Percentiles rank a stretch among this genome's conserved stretches.
Evolutionary conservation across 2,113 vertebrate species (phyloP).

Genomic region (Pseudonaja textilis): DNA sequence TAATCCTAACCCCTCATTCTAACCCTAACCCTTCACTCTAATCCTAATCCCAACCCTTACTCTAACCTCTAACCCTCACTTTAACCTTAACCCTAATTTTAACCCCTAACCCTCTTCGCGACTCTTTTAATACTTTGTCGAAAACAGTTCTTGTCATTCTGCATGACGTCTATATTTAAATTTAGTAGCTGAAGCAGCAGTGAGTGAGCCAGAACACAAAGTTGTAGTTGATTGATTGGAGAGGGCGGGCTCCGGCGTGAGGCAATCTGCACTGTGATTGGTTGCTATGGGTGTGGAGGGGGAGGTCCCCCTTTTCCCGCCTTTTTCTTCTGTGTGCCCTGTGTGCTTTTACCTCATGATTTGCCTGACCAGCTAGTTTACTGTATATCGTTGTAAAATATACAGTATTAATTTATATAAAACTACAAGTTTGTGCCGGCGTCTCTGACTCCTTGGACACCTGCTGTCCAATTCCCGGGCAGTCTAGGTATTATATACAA

Average conservation of each 20-base stretch:
- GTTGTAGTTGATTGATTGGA: background rate
- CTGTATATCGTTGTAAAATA: background rate
- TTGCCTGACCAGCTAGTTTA: background rate
- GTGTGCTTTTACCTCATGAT: background rate
- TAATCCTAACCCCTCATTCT: too few relatives aligned
- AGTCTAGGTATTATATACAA: background rate
- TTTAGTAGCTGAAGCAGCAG: background rate
- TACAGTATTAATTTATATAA: background rate
- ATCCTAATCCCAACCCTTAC: too few relatives aligned
- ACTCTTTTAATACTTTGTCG: background rate
- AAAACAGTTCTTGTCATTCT: background rate
- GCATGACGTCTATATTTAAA: background rate
- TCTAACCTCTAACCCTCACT: too few relatives aligned
- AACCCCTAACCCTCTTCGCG: background rate
- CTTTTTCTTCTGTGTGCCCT: background rate
- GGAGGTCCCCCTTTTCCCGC: background rate
- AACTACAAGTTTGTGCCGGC: background rate
- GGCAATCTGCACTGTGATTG: background rate
- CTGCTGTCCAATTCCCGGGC: background rate
- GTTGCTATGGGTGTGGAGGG: background rate
- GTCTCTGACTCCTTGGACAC: background rate
- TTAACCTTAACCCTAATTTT: too few relatives aligned
- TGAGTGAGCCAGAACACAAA: background rate
- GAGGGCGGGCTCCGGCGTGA: background rate
- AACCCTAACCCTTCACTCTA: background rate